phyloP scores from a whole-genome alignment of 2,888 invertebrate genomes.

The Acanthopleura granulata region DNA sequence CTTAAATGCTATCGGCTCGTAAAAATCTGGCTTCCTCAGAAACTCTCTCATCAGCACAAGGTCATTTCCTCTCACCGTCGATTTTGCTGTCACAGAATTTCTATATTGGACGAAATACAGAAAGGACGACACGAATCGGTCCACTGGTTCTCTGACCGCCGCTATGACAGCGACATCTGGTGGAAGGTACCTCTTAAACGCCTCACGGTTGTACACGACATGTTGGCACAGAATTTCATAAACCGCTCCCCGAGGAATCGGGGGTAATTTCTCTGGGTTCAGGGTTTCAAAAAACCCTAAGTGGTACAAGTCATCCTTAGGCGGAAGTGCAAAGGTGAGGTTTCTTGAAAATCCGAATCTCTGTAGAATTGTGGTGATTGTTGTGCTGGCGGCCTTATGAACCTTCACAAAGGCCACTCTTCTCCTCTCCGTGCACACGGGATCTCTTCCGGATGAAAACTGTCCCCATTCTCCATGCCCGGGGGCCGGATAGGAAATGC shows the following conservation, averaged over 20 bases:
- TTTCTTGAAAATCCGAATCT: slow-evolving; percentile 36
- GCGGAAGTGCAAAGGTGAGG: slow-evolving; percentile 34
- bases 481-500: no score
- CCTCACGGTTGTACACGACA: slow-evolving; percentile 30
- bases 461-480: no score
- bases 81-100: no score
- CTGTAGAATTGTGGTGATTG: slow-evolving; percentile 33
- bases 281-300: slow-evolving; percentile 26
- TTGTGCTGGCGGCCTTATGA: slow-evolving; percentile 39
- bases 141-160: slow-evolving; percentile 33
- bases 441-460: no score
- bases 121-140: slow-evolving; percentile 26
- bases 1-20: background rate
- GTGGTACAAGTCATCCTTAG: slow-evolving; percentile 29
- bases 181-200: slow-evolving; percentile 30
- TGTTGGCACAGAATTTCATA: slow-evolving; percentile 38
- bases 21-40: no score
- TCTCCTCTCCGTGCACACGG: background rate
- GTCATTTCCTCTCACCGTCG: no score
- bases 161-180: slow-evolving; percentile 28
- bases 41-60: no score
- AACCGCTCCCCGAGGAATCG: slow-evolving; percentile 27
- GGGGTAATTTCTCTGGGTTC: slow-evolving; percentile 30
- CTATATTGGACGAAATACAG: no score
- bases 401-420: slow-evolving; percentile 37